Conservation (phyloP, 2,113 vertebrate species). For the Vireo altiloquus region DNA sequence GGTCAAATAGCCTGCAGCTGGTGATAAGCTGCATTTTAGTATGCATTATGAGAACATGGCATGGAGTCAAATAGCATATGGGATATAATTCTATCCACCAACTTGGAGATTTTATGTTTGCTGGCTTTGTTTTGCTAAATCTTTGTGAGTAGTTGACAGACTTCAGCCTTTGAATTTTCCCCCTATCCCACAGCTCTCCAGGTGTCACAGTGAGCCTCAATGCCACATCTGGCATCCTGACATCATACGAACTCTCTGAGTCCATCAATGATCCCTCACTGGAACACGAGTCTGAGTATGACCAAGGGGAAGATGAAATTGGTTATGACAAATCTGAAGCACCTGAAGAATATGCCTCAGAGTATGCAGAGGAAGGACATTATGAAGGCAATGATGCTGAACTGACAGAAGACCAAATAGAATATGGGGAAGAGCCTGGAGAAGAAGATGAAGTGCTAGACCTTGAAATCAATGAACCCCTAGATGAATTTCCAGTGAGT, state of each 20-base stretch:
- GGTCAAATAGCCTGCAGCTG: constrained; percentile 34
- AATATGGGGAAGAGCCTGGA: constrained; percentile 79
- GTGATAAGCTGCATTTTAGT: background rate
- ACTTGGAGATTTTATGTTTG: background rate
- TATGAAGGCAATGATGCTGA: constrained; percentile 78
- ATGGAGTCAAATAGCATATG: background rate
- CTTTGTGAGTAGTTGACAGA: background rate
- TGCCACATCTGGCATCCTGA: constrained; percentile 72
- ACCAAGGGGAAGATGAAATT: constrained; percentile 79
- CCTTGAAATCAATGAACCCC: constrained; percentile 92
- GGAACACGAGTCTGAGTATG: constrained; percentile 76
- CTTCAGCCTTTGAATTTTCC: background rate
- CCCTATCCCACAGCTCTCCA: constrained; percentile 71
- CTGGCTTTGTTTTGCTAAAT: background rate
- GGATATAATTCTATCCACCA: background rate
- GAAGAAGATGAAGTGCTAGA: constrained; percentile 91
- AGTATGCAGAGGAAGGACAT: constrained; percentile 75
- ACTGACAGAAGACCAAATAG: constrained; percentile 80
- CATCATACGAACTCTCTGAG: constrained; percentile 78
- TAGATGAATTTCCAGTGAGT: constrained; percentile 97
- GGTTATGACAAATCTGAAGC: constrained; percentile 76
- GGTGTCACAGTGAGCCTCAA: constrained; percentile 80
- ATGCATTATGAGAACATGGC: background rate
- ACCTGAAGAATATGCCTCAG: constrained; percentile 72
- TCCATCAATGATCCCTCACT: constrained; percentile 69